Base-by-base conservation (phyloP, 2,888 invertebrate genomes). In the Tenthredo scrophulariae region DNA sequence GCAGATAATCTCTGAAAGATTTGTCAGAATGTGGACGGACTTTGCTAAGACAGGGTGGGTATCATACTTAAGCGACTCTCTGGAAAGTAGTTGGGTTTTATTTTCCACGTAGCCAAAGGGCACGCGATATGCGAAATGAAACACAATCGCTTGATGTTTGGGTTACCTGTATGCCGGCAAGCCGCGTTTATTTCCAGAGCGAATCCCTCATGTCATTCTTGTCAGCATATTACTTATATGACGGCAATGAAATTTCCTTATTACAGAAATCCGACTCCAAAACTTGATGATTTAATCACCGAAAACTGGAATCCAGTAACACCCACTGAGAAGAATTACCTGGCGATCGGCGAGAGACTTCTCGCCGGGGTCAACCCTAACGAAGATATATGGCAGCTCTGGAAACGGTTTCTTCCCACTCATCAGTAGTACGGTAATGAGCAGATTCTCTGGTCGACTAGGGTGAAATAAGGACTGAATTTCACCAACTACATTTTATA, bases 1-100 rank as follows among this genome's bases (percentile, higher is more conserved):
- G 87, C 89, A 89, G 86, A 85, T 93, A 40, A 92, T 95, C 4
- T 91, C 94, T 1, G 91, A 94, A 43, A 92, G 93, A 54, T 91
- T 96, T 89, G 92, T 94, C 26, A 90, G 93, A 54, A 92, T 95
- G 92, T 96, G 96, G 96, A 94, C 95, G 0, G 95, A 96, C 88
- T 96, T 96, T 90, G 96, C 96, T 70, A 95, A 94, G 89, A 92
- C 91, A 88, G 94, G 95, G 93, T 95, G 90, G 92, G 93, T 82
- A 5, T 43, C 9, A 29, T 43, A 46, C n/a, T 37, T 9, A n/a
- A n/a, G n/a, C n/a, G n/a, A n/a, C n/a, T n/a, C n/a, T n/a, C n/a
- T n/a, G n/a, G n/a, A n/a, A n/a, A n/a, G n/a, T n/a, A n/a, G n/a
- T n/a, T n/a, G n/a, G n/a, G n/a, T n/a, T n/a, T n/a, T n/a, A n/a